phyloP scores from a whole-genome alignment of 1,140 invertebrate genomes.

The Drosophila carrolli region DNA sequence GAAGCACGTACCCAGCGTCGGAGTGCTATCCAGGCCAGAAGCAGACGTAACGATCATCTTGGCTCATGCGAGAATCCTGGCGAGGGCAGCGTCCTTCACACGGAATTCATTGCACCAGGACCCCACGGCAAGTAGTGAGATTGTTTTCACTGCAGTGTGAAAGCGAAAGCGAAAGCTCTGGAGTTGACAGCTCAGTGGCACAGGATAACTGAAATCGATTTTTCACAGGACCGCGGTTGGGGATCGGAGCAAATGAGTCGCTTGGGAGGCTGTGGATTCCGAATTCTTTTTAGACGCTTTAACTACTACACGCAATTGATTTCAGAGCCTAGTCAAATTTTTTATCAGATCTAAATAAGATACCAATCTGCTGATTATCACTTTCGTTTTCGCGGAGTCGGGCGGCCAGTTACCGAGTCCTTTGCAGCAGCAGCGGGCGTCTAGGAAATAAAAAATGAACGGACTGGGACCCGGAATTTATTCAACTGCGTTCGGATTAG shows the following conservation, averaged over 20 bases:
- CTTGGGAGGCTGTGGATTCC: neutral
- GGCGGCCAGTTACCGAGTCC: neutral
- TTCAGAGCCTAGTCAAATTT: neutral
- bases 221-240: constrained; percentile 63
- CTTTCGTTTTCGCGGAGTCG: neutral
- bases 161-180: constrained; percentile 56
- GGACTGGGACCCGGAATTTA: constrained; percentile 4
- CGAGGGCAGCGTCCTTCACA: constrained; percentile 24
- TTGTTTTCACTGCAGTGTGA: constrained; percentile 42
- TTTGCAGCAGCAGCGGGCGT: neutral
- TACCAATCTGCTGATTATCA: neutral
- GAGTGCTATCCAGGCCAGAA: constrained; percentile 80
- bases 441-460: constrained; percentile 28
- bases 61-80: constrained; percentile 58
- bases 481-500: constrained; percentile 26
- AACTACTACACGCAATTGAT: neutral
- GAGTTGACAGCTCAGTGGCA: constrained; percentile 52
- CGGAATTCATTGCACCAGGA: constrained; percentile 17
- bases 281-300: neutral
- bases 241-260: neutral
- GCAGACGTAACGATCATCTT: constrained; percentile 84
- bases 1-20: constrained; percentile 72
- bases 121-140: constrained; percentile 6
- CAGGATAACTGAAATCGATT: constrained; percentile 71
- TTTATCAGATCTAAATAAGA: neutral